Conservation (phyloP, 2,888 invertebrate genomes). For the Rhamnusium bicolor region DNA sequence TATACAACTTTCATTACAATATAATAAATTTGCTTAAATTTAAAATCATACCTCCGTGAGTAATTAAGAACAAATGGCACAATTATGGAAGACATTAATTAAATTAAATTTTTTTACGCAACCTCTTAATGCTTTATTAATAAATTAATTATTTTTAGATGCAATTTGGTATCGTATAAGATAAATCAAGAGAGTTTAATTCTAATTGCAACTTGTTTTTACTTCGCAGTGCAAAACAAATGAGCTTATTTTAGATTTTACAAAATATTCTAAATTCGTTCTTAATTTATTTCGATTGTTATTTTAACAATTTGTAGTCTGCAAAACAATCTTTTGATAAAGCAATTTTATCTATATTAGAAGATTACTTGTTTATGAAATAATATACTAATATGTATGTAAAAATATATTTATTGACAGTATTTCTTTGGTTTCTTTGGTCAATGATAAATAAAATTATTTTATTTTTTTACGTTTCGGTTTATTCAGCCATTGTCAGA, state of each 20-base stretch:
- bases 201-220: background rate
- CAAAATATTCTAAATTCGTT: background rate
- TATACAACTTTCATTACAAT: constrained; percentile 11
- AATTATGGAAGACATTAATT: constrained; percentile 21
- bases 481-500: too few species aligned
- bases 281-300: background rate
- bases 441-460: too few species aligned
- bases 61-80: constrained; percentile 17
- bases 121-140: background rate
- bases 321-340: too few species aligned
- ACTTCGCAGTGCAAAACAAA: background rate
- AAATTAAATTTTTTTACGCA: constrained; percentile 22
- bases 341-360: background rate
- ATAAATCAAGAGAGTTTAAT: constrained; percentile 3
- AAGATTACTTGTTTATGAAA: background rate
- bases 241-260: background rate
- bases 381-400: too few species aligned
- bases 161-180: background rate
- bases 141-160: constrained; percentile 14
- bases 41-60: constrained; percentile 2
- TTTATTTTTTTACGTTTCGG: too few species aligned
- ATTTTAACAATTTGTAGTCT: background rate
- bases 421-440: too few species aligned
- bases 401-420: too few species aligned
- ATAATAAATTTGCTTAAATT: background rate